Conservation (phyloP, 37 sponge, comb jelly and placozoan species). For the Agelas oroides region DNA sequence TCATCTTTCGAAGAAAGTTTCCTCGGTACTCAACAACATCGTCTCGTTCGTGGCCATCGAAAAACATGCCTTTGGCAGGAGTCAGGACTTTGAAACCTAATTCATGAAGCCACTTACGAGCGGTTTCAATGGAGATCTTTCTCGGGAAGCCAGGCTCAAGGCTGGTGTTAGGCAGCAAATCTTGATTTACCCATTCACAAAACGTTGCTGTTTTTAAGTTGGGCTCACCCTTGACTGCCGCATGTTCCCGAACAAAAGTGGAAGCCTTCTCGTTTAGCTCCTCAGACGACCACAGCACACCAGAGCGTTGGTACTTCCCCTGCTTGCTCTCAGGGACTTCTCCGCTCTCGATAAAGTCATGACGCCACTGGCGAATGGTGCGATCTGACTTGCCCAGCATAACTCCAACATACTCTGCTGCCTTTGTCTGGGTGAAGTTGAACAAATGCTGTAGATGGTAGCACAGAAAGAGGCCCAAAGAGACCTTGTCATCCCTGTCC, state of each 20-base stretch:
- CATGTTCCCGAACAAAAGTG: too few relatives aligned
- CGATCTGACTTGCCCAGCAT: neutral
- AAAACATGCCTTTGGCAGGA: constrained; percentile 41
- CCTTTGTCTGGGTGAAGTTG: neutral
- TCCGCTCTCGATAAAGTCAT: neutral
- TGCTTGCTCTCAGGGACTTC: constrained; percentile 1
- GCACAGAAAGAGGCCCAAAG: neutral
- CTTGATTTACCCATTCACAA: constrained; percentile 55
- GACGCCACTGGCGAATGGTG: neutral
- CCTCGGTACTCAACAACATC: constrained; percentile 36
- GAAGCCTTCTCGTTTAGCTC: constrained; percentile 7
- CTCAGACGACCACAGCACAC: constrained; percentile 5
- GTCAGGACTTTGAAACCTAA: constrained; percentile 59
- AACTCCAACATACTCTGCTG: neutral
- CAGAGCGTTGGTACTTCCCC: neutral
- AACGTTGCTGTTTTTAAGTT: too few relatives aligned
- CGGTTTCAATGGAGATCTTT: constrained; percentile 44
- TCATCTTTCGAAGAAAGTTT: too few relatives aligned
- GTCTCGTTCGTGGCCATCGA: constrained; percentile 69
- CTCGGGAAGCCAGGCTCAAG: constrained; percentile 21
- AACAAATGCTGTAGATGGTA: neutral
- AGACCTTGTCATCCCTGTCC: neutral
- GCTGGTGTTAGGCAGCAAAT: constrained; percentile 29
- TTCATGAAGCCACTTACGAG: constrained; percentile 55
- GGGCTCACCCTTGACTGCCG: too few relatives aligned